These are phyloP conservation scores for Rynchops niger DNA, from an alignment of 2,113 vertebrate species.

Conservation along the genomic window DNA sequence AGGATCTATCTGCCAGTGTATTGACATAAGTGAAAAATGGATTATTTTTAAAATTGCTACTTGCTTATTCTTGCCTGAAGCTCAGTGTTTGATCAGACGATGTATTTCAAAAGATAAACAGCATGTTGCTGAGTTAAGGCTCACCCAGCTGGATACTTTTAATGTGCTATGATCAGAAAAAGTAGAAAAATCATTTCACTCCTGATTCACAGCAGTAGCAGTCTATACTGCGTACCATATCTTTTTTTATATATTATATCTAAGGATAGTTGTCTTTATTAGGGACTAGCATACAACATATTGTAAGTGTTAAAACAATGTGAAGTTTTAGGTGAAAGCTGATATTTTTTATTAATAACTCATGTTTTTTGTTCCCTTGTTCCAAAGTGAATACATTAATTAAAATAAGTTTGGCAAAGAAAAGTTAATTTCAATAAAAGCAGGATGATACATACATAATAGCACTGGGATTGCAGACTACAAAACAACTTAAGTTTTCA, in stretches of 20 bases:
- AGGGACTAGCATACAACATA: background rate
- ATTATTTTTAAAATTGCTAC: background rate
- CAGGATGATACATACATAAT: background rate
- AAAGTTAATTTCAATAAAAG: background rate
- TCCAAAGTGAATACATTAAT: background rate
- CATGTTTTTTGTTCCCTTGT: rapidly evolving
- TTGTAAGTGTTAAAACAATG: background rate
- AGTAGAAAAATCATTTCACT: background rate
- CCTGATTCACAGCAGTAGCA: background rate
- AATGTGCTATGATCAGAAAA: background rate
- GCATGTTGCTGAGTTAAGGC: background rate
- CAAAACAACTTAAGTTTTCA: background rate
- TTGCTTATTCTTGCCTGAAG: background rate
- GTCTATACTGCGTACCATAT: background rate
- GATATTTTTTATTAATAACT: background rate
- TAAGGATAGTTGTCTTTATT: background rate
- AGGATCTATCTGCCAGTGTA: background rate
- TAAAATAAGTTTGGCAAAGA: background rate
- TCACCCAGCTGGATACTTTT: background rate
- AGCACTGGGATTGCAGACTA: background rate
- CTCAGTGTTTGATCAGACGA: background rate
- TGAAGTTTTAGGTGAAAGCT: background rate
- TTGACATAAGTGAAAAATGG: background rate
- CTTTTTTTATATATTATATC: background rate
- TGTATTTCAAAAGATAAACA: background rate